Evolutionary conservation across 1,140 invertebrate species (phyloP), one percentile per base, ranked within the genome.

Genomic region (Pseudomyrmex cubaensis): DNA sequence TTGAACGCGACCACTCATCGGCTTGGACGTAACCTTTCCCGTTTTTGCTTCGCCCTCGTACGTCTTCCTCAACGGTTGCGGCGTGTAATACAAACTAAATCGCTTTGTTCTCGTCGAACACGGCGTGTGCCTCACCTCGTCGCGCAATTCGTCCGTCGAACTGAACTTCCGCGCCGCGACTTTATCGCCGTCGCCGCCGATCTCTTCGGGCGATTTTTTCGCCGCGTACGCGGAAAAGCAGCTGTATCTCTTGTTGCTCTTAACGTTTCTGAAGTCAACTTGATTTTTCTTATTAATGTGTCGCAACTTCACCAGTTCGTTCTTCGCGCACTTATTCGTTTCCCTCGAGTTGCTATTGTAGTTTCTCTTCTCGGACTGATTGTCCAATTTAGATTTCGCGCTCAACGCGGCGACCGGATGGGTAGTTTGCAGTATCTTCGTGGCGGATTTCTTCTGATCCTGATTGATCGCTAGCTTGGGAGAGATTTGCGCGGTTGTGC

Each of bases 61-160:
- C 85, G 85, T 91, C 56, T 93, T 93, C 50, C 92, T 83, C 44
- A 88, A 73, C 1, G 90, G 90, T 61, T 93, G 93, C 0, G 92
- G 92, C 7, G 92, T 94, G 67, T 93, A 93, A 77, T 93, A 92
- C 10, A 93, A 64, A 69, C 92, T 93, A 46, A 92, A 92, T 52
- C 92, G 87, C 62, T 94, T 93, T 0, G 84, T 52, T 56, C 54
- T 20, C 48, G 90, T 22, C 44, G n/a, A 25, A 25, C 25, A 2
- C 8, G 82, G 66, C 44, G 89, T 92, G 7, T 90, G 88, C 4
- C 66, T 80, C n/a, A 46, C n/a, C 0, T 92, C 85, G 1, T 93
- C 91, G 22, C 90, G 69, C 20, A 93, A 74, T 72, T 93, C 91
- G 75, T 93, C 91, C 1, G 92, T 91, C 2, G 92, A 93, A 35